These are phyloP conservation scores for Peribatodes rhomboidaria DNA, from an alignment of 2,888 invertebrate genomes.

Conservation along the genomic window DNA sequence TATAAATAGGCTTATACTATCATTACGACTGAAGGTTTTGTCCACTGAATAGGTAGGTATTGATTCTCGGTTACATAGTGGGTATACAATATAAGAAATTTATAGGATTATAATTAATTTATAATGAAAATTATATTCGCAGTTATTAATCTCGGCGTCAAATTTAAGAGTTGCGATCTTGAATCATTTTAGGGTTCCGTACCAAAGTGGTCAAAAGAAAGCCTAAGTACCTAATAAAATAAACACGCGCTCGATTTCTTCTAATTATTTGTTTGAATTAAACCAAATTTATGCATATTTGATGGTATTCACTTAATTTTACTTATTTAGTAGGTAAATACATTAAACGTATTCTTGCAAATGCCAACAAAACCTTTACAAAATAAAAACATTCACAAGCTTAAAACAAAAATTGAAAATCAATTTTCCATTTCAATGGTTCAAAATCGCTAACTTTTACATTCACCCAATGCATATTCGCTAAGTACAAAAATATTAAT, in stretches of 20 bases:
- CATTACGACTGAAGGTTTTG: constrained; percentile 75
- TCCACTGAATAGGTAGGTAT: constrained; percentile 70
- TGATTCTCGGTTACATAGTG: constrained; percentile 42
- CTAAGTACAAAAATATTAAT: constrained; percentile 86
- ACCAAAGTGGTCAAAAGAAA: too few species aligned
- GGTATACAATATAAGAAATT: constrained; percentile 37
- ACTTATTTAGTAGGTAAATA: too few species aligned
- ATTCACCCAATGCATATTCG: constrained; percentile 65
- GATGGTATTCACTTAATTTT: too few species aligned
- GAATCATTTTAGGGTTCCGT: constrained; percentile 12
- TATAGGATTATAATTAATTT: constrained; percentile 33
- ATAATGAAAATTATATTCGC: constrained; percentile 22
- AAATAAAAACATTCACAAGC: neutral
- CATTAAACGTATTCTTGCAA: too few species aligned
- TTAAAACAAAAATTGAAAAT: neutral
- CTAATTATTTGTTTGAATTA: too few species aligned
- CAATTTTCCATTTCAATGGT: constrained; percentile 32
- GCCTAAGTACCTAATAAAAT: too few species aligned
- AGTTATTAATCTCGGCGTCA: constrained; percentile 27
- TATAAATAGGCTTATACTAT: constrained; percentile 85
- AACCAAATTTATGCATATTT: too few species aligned
- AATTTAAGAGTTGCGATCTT: constrained; percentile 42
- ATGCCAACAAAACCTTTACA: neutral
- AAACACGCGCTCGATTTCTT: too few species aligned
- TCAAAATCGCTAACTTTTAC: constrained; percentile 54